Base-by-base conservation (phyloP, 2,888 invertebrate species). In the Lepidocyrtoides sp. region DNA sequence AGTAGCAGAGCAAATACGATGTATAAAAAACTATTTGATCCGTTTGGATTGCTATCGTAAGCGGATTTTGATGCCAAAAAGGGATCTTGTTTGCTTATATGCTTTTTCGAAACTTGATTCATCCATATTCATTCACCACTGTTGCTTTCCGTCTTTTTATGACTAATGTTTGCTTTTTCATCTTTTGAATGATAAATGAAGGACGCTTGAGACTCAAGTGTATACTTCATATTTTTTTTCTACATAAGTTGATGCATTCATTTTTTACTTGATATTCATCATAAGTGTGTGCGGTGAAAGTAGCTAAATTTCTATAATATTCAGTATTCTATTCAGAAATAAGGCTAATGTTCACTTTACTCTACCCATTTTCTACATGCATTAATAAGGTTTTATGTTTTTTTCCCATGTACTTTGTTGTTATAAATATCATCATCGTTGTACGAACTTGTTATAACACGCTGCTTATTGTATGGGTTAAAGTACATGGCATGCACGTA, bases 241-340 rank as follows among this genome's bases (percentile, higher is more conserved):
- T 10, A n/a, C 26, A 26, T 60, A 60, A 26, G 10, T 23, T 36
- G 4, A n/a, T 69, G 36, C 36, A 32, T 85, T n/a, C 0, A n/a
- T 48, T 72, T 51, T 69, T 48, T 51, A 48, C 48, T 83, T 36
- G 0, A 7, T 32, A 29, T 26, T 51, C 17, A 32, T 79, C 26
- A 23, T 23, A 23, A 29, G 99, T 97, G 94, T 94, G 94, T 79
- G 69, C 48, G 51, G 17, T 48, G 44, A 66, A 69, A 69, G 63
- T 32, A 23, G 20, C 36, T 48, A 54, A 54, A 51, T 63, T 69
- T 48, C 85, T 72, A 54, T 66, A 29, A 72, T 84, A 54, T 14
- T 7, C 48, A 32, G 63, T 66, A 66, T 32, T 66, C 12, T 63
- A 63, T 32, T 32, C 32, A 32, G 69, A 69, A 69, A 32, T 36